A percentile compares a stretch with the other conserved stretches of the same genome.
Evolutionary conservation across 2,888 invertebrate genomes (phyloP).

Genomic region (Drosophila fungiperda): DNA sequence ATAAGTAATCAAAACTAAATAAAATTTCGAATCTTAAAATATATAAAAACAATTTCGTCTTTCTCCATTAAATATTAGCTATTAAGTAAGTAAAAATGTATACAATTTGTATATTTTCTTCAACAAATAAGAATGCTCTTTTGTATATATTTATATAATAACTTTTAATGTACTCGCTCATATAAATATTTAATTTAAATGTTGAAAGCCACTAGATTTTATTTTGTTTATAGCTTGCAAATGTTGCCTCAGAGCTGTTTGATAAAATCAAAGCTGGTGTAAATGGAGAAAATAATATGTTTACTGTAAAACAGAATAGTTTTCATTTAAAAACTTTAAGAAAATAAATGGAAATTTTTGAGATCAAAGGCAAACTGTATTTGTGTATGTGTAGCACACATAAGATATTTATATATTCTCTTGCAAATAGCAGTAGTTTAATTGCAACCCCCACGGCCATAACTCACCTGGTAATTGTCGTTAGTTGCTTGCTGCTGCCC

Average conservation of each 20-base stretch:
- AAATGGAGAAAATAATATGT: constrained; percentile 3
- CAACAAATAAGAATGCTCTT: not conserved
- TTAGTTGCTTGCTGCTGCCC: constrained; percentile 11
- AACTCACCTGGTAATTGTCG: constrained; percentile 40
- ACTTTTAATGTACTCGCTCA: not conserved
- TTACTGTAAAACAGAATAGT: not conserved
- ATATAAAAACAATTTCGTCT: not conserved
- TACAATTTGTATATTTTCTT: not conserved
- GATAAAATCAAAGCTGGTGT: not conserved
- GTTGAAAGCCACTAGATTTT: constrained; percentile 18
- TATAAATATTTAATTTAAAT: constrained; percentile 16
- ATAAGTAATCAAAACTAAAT: not conserved
- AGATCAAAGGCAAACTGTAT: not conserved
- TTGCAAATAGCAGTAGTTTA: constrained; percentile 12
- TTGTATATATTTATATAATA: not conserved
- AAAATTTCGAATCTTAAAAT: not conserved
- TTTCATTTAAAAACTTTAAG: not conserved
- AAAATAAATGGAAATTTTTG: not conserved
- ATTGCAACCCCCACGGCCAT: constrained; percentile 9
- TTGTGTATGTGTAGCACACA: not conserved
- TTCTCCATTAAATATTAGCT: not conserved
- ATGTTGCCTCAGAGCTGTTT: not conserved
- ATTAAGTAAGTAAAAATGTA: not conserved
- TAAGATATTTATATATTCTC: not conserved
- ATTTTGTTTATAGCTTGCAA: constrained; percentile 14